A percentile compares a stretch with the other conserved stretches of the same genome.
These are phyloP conservation scores for Rhagoletis zephyria DNA, from an alignment of 1,140 invertebrate species.

Conservation along the genomic window DNA sequence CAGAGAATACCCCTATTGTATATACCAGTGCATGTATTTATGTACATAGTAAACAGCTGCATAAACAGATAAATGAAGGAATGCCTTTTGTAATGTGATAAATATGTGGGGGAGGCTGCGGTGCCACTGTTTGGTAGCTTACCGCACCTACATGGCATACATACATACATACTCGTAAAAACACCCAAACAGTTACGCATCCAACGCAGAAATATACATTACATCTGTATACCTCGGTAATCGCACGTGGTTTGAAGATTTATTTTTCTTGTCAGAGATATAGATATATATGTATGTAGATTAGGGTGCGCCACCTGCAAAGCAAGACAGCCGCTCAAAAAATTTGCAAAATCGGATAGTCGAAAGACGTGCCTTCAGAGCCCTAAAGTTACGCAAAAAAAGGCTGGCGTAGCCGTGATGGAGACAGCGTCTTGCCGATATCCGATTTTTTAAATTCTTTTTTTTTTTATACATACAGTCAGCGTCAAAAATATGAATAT, in stretches of 20 bases:
- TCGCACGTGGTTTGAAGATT: not conserved
- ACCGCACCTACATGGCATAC: not conserved
- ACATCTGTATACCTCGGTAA: constrained; percentile 1
- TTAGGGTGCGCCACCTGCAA: too few species aligned
- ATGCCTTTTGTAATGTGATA: constrained; percentile 39
- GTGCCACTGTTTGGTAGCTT: constrained; percentile 5
- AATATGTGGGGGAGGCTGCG: not conserved
- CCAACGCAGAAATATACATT: constrained; percentile 25
- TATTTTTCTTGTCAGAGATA: too few species aligned
- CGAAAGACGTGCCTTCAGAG: too few species aligned
- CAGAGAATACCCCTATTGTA: not conserved
- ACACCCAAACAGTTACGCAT: not conserved
- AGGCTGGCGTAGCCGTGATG: too few species aligned
- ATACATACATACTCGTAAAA: not conserved
- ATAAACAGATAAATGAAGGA: not conserved
- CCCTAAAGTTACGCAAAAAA: too few species aligned
- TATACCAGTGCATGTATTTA: not conserved
- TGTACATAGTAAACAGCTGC: not conserved
- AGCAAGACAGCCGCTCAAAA: too few species aligned
- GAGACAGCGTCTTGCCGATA: too few species aligned
- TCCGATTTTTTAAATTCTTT: too few species aligned
- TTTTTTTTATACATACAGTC: too few species aligned
- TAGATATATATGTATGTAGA: too few species aligned
- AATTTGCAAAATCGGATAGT: too few species aligned
- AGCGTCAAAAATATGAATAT: too few species aligned